Percentiles rank a stretch among this genome's conserved stretches.
phyloP scores from a whole-genome alignment of 2,888 invertebrate genomes.

The Augiades crinisus region DNA sequence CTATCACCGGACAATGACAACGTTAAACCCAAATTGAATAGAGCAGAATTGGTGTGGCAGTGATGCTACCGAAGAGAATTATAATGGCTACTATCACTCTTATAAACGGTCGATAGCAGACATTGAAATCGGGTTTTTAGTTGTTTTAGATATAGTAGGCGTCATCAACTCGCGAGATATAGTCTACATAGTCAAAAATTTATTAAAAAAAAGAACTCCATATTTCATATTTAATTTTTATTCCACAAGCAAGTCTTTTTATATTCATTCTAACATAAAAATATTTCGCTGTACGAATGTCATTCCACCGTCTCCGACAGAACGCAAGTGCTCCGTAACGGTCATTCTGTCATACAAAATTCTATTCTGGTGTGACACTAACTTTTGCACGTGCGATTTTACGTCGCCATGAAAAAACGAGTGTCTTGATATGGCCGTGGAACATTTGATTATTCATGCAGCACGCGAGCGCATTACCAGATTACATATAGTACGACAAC shows the following conservation, averaged over 20 bases:
- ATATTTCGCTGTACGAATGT: not conserved
- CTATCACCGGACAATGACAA: too few species aligned
- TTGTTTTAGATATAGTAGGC: too few species aligned
- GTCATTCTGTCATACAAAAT: conserved; percentile 25
- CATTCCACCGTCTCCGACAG: conserved; percentile 2
- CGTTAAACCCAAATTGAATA: too few species aligned
- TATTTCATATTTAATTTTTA: too few species aligned
- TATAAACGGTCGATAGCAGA: too few species aligned
- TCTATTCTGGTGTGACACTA: conserved; percentile 5
- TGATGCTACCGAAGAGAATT: too few species aligned
- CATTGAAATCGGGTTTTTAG: too few species aligned
- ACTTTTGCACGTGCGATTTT: conserved; percentile 18
- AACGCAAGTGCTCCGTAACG: conserved; percentile 14
- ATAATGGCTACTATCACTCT: too few species aligned
- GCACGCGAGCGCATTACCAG: conserved; percentile 59
- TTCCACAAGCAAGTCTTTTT: not conserved
- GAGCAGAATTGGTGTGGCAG: too few species aligned
- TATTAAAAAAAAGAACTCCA: too few species aligned
- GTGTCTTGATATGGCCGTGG: conserved; percentile 28
- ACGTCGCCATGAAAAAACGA: conserved; percentile 22
- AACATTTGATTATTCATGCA: conserved; percentile 56
- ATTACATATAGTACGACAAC: conserved; percentile 41
- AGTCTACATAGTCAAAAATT: too few species aligned
- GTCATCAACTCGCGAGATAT: too few species aligned
- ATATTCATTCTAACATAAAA: conserved; percentile 7